Conservation (phyloP, 2,113 vertebrate genomes). For the Oophaga pumilio region DNA sequence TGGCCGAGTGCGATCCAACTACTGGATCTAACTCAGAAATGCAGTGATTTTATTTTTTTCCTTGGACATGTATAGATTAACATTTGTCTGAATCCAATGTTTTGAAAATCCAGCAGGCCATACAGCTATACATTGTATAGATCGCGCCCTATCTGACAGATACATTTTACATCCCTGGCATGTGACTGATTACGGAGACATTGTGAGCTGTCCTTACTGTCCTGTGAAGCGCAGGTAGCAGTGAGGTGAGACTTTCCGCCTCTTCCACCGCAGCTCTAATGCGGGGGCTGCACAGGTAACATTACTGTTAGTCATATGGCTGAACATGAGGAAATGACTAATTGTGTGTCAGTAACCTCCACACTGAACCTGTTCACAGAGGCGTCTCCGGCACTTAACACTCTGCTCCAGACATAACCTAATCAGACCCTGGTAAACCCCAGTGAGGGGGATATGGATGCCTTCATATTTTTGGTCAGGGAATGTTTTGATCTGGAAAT, state of each 20-base stretch:
- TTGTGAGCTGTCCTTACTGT: neutral
- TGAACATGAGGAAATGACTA: constrained; percentile 30
- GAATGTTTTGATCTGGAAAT: neutral
- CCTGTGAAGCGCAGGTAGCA: neutral
- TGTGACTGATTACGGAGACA: neutral
- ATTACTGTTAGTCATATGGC: constrained; percentile 7
- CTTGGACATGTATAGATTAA: too few relatives aligned
- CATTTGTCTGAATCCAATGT: too few relatives aligned
- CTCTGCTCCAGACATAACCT: constrained; percentile 5
- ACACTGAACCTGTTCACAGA: neutral
- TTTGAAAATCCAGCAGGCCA: too few relatives aligned
- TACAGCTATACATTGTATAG: too few relatives aligned
- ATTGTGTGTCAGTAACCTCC: neutral
- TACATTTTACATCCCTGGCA: neutral
- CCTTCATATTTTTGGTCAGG: neutral
- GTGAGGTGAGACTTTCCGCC: neutral
- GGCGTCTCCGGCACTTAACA: neutral
- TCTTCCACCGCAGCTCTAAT: neutral
- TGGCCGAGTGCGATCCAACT: too few relatives aligned
- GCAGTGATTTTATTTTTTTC: too few relatives aligned
- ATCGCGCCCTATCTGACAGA: too few relatives aligned
- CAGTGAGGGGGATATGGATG: neutral
- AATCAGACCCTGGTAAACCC: neutral
- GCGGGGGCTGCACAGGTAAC: neutral
- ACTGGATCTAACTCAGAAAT: too few relatives aligned